Percentiles rank a stretch among this genome's conserved stretches.
phyloP scores from a whole-genome alignment of 1,140 invertebrate genomes.

The Lordiphosa clarofinis region DNA sequence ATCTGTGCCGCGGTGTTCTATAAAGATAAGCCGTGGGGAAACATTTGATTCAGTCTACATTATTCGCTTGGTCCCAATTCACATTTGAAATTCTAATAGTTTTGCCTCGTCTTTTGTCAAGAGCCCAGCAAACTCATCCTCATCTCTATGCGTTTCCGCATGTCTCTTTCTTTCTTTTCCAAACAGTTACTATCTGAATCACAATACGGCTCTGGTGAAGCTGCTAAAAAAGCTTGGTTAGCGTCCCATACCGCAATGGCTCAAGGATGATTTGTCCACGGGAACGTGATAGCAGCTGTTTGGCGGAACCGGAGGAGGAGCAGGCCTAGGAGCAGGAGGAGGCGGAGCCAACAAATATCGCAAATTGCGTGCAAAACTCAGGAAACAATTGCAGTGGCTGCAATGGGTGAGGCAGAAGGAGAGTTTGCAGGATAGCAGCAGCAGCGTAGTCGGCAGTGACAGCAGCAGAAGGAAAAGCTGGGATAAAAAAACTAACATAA shows the following conservation, averaged over 20 bases:
- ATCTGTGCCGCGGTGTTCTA: not conserved
- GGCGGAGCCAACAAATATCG: slow-evolving; percentile 61
- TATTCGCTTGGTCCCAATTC: not conserved
- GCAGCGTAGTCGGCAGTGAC: not conserved
- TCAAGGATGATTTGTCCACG: slow-evolving; percentile 91
- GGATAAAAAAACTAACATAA: slow-evolving; percentile 40
- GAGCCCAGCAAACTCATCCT: not conserved
- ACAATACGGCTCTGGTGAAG: slow-evolving; percentile 96
- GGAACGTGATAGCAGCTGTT: slow-evolving; percentile 76
- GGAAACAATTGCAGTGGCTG: slow-evolving; percentile 74
- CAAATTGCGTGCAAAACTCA: slow-evolving; percentile 74
- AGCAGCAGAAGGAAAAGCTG: slow-evolving; percentile 8
- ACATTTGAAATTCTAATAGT: slow-evolving; percentile 45
- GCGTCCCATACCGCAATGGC: slow-evolving; percentile 92
- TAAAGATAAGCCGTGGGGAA: not conserved
- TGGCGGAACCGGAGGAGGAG: slow-evolving; percentile 10
- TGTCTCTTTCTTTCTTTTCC: not conserved
- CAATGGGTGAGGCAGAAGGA: slow-evolving; percentile 29
- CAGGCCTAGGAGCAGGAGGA: slow-evolving; percentile 17
- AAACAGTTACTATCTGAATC: slow-evolving; percentile 90
- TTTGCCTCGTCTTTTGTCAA: slow-evolving; percentile 1
- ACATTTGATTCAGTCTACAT: slow-evolving; percentile 1
- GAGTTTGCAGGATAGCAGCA: slow-evolving; percentile 8
- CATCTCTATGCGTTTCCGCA: slow-evolving; percentile 10
- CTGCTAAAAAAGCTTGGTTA: slow-evolving; percentile 91